Percentiles rank a stretch among this genome's conserved stretches.
Evolutionary conservation across 1,140 invertebrate genomes (phyloP).

Genomic region (Phymastichus coffea): DNA sequence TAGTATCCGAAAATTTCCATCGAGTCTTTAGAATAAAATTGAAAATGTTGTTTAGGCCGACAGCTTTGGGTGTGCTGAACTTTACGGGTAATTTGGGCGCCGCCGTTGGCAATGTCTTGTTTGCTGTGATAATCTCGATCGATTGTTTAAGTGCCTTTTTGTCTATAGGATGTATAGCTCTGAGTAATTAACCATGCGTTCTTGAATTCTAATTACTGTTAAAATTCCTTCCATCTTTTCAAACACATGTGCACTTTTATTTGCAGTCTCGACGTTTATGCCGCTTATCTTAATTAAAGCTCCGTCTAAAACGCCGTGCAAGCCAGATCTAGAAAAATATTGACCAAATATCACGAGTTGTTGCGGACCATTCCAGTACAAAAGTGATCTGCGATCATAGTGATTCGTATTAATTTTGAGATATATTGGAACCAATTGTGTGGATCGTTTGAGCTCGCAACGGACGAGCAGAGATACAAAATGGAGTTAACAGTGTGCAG

Average conservation of each 20-base stretch:
- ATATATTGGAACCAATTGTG: constrained; percentile 15
- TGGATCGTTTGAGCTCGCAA: constrained; percentile 10
- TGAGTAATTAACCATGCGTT: constrained; percentile 40
- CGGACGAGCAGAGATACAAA: neutral
- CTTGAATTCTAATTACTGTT: constrained; percentile 1
- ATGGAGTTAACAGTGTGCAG: neutral
- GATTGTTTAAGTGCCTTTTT: constrained; percentile 42
- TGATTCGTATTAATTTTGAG: too few relatives aligned
- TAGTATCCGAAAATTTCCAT: neutral
- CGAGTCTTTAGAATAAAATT: constrained; percentile 18
- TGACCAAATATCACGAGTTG: too few relatives aligned
- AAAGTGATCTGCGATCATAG: too few relatives aligned
- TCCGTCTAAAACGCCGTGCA: constrained; percentile 25
- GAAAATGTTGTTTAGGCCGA: constrained; percentile 35
- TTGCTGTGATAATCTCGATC: constrained; percentile 41
- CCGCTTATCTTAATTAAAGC: constrained; percentile 36
- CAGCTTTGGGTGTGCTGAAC: constrained; percentile 38
- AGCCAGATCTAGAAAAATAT: constrained; percentile 23
- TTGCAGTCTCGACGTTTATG: constrained; percentile 34
- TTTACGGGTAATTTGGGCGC: constrained; percentile 47
- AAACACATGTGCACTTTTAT: constrained; percentile 1
- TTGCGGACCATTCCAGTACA: too few relatives aligned
- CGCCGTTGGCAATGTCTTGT: constrained; percentile 46
- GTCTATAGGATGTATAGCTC: constrained; percentile 41
- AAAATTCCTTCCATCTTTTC: neutral